A percentile compares a stretch with the other conserved stretches of the same genome.
Conservation (phyloP, 2,888 invertebrate species). For the Nemotelus pantherinus region DNA sequence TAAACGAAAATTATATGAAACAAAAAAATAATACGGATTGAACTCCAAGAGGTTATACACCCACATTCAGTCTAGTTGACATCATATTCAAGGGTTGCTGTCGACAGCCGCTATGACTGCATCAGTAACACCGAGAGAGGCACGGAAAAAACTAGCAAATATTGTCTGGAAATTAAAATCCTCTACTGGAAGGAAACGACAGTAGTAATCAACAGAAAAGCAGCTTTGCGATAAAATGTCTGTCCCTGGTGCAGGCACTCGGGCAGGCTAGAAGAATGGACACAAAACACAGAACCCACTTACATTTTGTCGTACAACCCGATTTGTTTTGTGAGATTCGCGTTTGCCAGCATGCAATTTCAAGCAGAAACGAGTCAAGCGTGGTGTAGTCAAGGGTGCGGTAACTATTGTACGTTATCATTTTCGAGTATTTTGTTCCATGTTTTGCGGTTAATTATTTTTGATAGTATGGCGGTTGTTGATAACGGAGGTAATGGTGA, state of each 20-base stretch:
- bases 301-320: constrained; percentile 1
- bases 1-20: too few species aligned
- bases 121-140: background rate
- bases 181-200: constrained; percentile 45
- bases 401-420: constrained; percentile 25
- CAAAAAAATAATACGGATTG: too few species aligned
- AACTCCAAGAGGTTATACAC: constrained; percentile 6
- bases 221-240: constrained; percentile 17
- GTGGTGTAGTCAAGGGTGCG: too few species aligned
- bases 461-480: constrained; percentile 16
- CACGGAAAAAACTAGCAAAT: constrained; percentile 41
- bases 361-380: background rate
- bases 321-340: background rate
- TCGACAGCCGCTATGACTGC: background rate
- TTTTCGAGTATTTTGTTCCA: constrained; percentile 41
- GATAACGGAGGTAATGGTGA: background rate
- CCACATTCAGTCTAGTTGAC: background rate
- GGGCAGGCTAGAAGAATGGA: background rate
- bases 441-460: constrained; percentile 49
- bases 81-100: constrained; percentile 21
- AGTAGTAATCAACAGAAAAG: constrained; percentile 8
- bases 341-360: background rate
- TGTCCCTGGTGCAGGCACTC: constrained; percentile 3
- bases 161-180: constrained; percentile 46
- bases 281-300: constrained; percentile 12